Conservation (phyloP, 2,113 vertebrate species). For the Ciconia boyciana region DNA sequence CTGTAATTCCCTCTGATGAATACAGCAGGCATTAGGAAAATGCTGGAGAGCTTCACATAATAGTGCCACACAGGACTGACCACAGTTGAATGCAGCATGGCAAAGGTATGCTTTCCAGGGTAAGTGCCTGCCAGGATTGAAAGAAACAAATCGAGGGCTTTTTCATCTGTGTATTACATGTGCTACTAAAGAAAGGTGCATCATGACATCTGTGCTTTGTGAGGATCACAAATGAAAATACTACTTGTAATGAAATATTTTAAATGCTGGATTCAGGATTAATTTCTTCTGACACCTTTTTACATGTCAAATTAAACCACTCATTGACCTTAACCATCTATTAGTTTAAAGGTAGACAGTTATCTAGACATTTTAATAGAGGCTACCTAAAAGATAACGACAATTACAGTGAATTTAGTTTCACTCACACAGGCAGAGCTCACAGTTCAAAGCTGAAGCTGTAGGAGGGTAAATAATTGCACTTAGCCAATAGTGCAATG, state of each 20-base stretch:
- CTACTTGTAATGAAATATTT: neutral
- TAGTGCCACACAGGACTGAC: neutral
- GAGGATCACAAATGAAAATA: neutral
- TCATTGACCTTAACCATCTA: neutral
- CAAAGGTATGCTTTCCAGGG: neutral
- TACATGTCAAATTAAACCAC: neutral
- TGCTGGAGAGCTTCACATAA: neutral
- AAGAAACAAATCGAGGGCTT: neutral
- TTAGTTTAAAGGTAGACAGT: neutral
- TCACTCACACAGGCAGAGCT: neutral
- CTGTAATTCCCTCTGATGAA: neutral
- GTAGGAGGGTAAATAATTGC: neutral
- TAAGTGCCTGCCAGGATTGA: neutral
- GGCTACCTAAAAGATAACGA: neutral
- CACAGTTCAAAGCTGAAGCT: neutral
- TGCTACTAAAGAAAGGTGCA: neutral
- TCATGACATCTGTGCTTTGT: neutral
- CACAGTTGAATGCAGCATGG: neutral
- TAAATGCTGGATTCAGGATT: neutral
- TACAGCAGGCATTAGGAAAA: neutral
- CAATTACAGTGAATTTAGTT: neutral
- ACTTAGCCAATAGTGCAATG: neutral
- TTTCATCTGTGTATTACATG: neutral
- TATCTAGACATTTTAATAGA: neutral
- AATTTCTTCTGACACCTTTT: neutral